A percentile compares a stretch with the other conserved stretches of the same genome.
Evolutionary conservation across 2,113 vertebrate species (phyloP).

Genomic region (Sardina pilchardus): DNA sequence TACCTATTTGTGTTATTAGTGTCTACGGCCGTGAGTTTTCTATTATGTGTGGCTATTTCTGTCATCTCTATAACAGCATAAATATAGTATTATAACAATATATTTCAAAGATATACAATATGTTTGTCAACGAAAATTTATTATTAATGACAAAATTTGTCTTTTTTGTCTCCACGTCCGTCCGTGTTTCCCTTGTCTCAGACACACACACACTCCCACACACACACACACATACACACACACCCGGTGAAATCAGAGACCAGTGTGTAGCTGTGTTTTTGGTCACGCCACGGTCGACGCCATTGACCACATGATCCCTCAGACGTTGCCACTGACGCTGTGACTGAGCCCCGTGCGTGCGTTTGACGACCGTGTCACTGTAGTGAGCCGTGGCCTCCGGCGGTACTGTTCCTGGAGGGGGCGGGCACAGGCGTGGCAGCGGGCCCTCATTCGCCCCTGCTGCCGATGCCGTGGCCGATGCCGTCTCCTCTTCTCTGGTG

Average conservation of each 20-base stretch:
- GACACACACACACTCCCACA: slow-evolving; percentile 44
- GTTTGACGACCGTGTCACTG: slow-evolving; percentile 75
- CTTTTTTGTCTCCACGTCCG: slow-evolving; percentile 66
- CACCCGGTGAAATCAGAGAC: slow-evolving; percentile 70
- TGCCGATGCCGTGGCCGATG: not conserved
- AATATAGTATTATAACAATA: slow-evolving; percentile 66
- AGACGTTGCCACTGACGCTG: slow-evolving; percentile 41
- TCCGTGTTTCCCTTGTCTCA: slow-evolving; percentile 61
- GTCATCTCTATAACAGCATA: slow-evolving; percentile 62
- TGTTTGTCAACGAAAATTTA: slow-evolving; percentile 41
- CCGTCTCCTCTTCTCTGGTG: not conserved
- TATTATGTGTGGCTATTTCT: slow-evolving; percentile 69
- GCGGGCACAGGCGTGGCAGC: not conserved
- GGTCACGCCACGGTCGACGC: slow-evolving; percentile 49
- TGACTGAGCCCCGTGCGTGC: slow-evolving; percentile 32
- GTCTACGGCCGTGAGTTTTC: slow-evolving; percentile 65
- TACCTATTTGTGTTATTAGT: slow-evolving; percentile 62
- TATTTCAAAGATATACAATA: slow-evolving; percentile 60
- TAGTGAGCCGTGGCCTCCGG: slow-evolving; percentile 59
- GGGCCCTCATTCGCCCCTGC: slow-evolving; percentile 12
- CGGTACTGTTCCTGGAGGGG: not conserved
- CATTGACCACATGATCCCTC: slow-evolving; percentile 65
- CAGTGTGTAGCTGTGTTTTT: slow-evolving; percentile 74
- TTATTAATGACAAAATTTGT: slow-evolving; percentile 54
- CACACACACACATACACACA: slow-evolving; percentile 21